Conservation (phyloP, 2,797 vertebrate species). For the Urocyon cinereoargenteus region DNA sequence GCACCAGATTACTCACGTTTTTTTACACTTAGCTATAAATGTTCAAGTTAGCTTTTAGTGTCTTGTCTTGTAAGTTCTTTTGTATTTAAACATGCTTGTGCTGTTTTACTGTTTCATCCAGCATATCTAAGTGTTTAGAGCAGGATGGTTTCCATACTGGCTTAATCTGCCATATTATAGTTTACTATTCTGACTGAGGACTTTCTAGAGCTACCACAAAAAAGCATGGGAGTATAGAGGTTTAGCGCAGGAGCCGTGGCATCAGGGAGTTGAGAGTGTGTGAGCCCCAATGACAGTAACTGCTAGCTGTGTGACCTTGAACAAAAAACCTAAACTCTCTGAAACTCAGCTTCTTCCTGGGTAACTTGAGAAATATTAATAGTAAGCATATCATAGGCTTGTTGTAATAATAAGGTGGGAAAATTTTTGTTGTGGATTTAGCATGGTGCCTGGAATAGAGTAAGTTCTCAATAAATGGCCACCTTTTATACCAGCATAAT, state of each 20-base stretch:
- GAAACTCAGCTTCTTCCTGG: not conserved
- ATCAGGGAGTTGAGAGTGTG: not conserved
- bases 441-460: not conserved
- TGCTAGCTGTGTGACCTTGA: not conserved
- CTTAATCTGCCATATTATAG: not conserved
- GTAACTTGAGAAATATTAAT: not conserved
- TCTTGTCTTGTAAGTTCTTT: not conserved
- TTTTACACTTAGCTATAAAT: not conserved
- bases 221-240: not conserved
- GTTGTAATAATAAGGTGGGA: not conserved
- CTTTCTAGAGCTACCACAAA: not conserved
- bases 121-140: not conserved
- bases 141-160: not conserved
- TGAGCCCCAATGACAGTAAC: not conserved
- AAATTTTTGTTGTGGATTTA: not conserved
- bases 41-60: not conserved
- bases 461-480: not conserved
- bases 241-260: not conserved
- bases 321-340: not conserved
- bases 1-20: not conserved
- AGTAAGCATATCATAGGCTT: not conserved
- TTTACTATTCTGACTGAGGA: not conserved
- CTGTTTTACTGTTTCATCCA: not conserved
- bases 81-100: slow-evolving; percentile 12
- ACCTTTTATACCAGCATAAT: not conserved